Conservation (phyloP, 30 jellyfish, hydroid and myxozoan genomes). For the Nemopilema nomurai region DNA sequence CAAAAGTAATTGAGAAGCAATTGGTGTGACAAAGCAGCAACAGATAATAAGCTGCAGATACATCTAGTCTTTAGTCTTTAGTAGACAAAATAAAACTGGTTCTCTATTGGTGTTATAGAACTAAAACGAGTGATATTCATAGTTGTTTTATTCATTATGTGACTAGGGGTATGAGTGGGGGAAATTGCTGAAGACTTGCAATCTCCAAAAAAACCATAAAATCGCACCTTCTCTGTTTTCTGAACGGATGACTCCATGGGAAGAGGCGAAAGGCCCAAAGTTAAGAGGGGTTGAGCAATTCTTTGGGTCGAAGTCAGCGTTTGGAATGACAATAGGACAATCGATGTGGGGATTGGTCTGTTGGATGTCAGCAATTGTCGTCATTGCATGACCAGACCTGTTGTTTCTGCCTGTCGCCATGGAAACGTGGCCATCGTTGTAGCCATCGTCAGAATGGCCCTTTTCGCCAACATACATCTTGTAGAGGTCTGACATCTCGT, state of each 20-base stretch:
- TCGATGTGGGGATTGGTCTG: slow-evolving; percentile 91
- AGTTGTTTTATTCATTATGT: too few species aligned
- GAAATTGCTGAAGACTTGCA: neutral
- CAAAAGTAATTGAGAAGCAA: too few species aligned
- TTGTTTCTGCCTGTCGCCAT: slow-evolving; percentile 42
- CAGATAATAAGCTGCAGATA: too few species aligned
- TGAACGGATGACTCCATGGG: slow-evolving; percentile 9
- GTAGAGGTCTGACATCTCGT: slow-evolving; percentile 72
- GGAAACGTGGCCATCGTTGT: slow-evolving; percentile 41
- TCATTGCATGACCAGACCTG: slow-evolving; percentile 54
- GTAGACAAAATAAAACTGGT: too few species aligned
- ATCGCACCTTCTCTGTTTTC: slow-evolving; percentile 13
- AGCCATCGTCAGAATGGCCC: slow-evolving; percentile 17
- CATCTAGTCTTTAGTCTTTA: too few species aligned
- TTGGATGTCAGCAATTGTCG: slow-evolving; percentile 86
- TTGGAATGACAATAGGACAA: slow-evolving; percentile 98
- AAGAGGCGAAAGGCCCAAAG: slow-evolving; percentile 52
- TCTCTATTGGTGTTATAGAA: too few species aligned
- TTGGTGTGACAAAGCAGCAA: too few species aligned
- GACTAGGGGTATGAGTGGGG: too few species aligned
- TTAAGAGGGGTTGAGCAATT: slow-evolving; percentile 56
- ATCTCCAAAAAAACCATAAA: neutral
- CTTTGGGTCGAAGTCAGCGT: slow-evolving; percentile 95
- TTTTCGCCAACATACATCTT: slow-evolving; percentile 74
- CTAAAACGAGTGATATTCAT: too few species aligned